Conservation (phyloP, 2,797 vertebrate species). For the Platyrinchus mystaceus region DNA sequence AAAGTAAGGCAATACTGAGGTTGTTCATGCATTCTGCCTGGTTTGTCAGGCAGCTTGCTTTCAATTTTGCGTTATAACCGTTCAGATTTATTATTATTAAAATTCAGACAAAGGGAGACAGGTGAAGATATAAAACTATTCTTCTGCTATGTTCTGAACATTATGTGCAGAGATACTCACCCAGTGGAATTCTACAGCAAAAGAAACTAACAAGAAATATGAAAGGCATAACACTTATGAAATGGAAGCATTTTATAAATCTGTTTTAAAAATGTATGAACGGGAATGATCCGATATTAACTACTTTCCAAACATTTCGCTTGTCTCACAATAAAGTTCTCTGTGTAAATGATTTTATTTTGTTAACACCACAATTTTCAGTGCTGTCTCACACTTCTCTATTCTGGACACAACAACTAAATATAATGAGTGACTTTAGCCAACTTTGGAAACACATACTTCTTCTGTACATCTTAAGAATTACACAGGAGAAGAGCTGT, state of each 20-base stretch:
- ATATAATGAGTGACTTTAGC: neutral
- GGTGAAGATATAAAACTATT: conserved; percentile 5
- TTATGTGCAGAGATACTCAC: neutral
- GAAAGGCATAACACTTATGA: neutral
- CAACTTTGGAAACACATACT: neutral
- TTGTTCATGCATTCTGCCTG: neutral
- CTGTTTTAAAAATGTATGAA: conserved; percentile 14
- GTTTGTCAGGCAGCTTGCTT: neutral
- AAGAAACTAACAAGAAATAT: conserved; percentile 32
- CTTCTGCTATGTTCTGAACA: neutral
- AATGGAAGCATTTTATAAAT: neutral
- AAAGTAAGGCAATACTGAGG: neutral
- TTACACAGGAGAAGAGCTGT: neutral
- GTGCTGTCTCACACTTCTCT: neutral
- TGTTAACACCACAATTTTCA: neutral
- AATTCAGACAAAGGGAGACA: neutral
- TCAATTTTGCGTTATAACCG: neutral
- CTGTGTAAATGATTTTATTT: conserved; percentile 1
- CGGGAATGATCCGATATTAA: neutral
- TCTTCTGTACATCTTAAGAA: neutral
- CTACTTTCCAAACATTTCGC: neutral
- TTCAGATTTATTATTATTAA: conserved; percentile 4
- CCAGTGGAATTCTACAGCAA: neutral
- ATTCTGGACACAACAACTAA: neutral
- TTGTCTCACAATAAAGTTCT: conserved; percentile 7